A percentile compares a stretch with the other conserved stretches of the same genome.
Conservation (phyloP, 2,888 invertebrate species). For the Crepidodera aurea region DNA sequence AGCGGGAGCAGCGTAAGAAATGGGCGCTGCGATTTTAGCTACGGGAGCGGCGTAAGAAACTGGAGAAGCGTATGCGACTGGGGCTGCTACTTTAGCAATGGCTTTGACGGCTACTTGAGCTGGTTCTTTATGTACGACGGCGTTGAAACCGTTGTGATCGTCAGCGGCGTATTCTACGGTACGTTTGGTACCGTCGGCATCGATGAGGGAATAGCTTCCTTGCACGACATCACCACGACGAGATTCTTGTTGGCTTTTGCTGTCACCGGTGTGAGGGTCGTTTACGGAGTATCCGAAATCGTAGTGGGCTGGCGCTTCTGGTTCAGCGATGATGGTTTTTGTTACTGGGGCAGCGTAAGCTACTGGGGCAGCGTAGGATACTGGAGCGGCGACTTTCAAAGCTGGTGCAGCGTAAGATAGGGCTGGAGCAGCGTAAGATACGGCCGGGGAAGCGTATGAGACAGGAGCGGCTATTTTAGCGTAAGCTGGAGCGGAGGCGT, state of each 20-base stretch:
- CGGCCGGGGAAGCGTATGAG: constrained; percentile 31
- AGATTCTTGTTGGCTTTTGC: constrained; percentile 69
- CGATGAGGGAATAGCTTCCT: constrained; percentile 65
- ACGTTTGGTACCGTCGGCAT: constrained; percentile 64
- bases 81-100: constrained; percentile 26
- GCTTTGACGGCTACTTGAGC: constrained; percentile 52
- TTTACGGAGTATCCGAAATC: constrained; percentile 48
- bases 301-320: constrained; percentile 46
- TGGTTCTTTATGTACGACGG: constrained; percentile 63
- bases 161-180: constrained; percentile 65
- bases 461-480: constrained; percentile 23
- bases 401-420: constrained; percentile 56
- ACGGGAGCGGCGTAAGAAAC: constrained; percentile 41
- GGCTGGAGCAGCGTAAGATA: constrained; percentile 20
- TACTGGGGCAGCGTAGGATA: constrained; percentile 35
- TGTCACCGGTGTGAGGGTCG: constrained; percentile 62
- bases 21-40: too few relatives aligned
- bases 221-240: constrained; percentile 63
- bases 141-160: constrained; percentile 64
- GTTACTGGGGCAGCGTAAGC: constrained; percentile 45
- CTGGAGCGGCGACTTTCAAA: constrained; percentile 48
- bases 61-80: constrained; percentile 36
- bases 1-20: constrained; percentile 9
- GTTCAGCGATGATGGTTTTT: constrained; percentile 44
- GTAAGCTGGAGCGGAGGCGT: background rate